These are phyloP conservation scores for Alectura lathami DNA, from an alignment of 2,113 vertebrate genomes.

Conservation along the genomic window DNA sequence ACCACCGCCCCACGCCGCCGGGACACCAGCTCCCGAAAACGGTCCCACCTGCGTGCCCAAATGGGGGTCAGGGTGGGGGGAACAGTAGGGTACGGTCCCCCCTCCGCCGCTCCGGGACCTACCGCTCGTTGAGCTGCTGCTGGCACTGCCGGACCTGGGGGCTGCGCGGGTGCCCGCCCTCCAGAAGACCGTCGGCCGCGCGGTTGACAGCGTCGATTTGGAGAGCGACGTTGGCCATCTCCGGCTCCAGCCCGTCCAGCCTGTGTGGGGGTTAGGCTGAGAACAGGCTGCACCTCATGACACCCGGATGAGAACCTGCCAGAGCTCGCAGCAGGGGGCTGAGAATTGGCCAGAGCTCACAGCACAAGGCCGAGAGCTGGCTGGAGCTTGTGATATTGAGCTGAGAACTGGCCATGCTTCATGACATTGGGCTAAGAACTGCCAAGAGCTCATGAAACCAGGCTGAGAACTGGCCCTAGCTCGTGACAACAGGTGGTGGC, in stretches of 20 bases:
- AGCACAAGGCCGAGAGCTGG: neutral
- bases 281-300: neutral
- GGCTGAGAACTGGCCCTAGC: rapidly evolving
- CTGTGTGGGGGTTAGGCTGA: constrained; percentile 58
- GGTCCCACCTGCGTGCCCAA: constrained; percentile 81
- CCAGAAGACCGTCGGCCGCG: constrained; percentile 85
- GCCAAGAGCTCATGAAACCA: neutral
- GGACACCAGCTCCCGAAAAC: constrained; percentile 85
- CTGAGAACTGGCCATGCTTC: rapidly evolving
- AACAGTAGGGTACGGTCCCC: neutral
- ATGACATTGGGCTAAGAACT: neutral
- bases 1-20: constrained; percentile 82
- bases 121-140: constrained; percentile 88
- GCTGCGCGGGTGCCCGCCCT: constrained; percentile 88
- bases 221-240: constrained; percentile 85
- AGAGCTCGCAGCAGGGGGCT: neutral
- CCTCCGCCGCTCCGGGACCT: neutral
- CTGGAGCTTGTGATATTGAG: neutral
- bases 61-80: rapidly evolving
- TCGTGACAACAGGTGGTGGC: neutral
- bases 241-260: constrained; percentile 88
- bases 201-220: constrained; percentile 87
- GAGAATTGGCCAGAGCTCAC: neutral
- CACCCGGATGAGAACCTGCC: neutral
- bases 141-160: constrained; percentile 87